A percentile compares a stretch with the other conserved stretches of the same genome.
Conservation (phyloP, 2,797 vertebrate genomes). For the Lophius americanus region DNA sequence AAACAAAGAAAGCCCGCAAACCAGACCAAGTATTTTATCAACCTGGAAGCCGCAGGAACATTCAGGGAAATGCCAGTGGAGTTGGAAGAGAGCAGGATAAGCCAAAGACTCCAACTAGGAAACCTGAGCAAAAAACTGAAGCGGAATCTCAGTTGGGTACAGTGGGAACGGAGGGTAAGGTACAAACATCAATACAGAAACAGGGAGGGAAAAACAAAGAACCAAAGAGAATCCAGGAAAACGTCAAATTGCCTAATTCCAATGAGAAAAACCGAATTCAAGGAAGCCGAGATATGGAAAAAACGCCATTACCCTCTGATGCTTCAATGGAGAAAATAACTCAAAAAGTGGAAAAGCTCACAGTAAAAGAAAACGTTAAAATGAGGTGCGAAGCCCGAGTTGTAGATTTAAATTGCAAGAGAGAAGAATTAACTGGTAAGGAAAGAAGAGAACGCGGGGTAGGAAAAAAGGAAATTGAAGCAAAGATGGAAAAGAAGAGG, state of each 20-base stretch:
- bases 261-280: constrained; percentile 58
- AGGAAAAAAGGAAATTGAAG: constrained; percentile 41
- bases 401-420: constrained; percentile 24
- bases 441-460: constrained; percentile 54
- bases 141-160: constrained; percentile 36
- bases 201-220: constrained; percentile 48
- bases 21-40: constrained; percentile 96
- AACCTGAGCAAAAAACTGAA: constrained; percentile 39
- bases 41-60: constrained; percentile 86
- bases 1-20: constrained; percentile 85
- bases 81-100: constrained; percentile 63
- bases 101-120: constrained; percentile 46
- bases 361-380: constrained; percentile 67
- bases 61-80: constrained; percentile 74
- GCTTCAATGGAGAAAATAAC: constrained; percentile 73
- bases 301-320: constrained; percentile 28
- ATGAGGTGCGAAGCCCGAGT: constrained; percentile 35
- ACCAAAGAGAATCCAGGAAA: constrained; percentile 36
- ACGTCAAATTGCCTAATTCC: constrained; percentile 29
- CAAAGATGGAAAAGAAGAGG: constrained; percentile 62
- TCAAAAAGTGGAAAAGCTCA: constrained; percentile 82
- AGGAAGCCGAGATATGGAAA: constrained; percentile 34
- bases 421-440: constrained; percentile 54
- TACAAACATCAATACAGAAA: constrained; percentile 36
- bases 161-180: constrained; percentile 32